These are phyloP conservation scores for Rhingia rostrata DNA, from an alignment of 2,888 invertebrate genomes.

Conservation along the genomic window DNA sequence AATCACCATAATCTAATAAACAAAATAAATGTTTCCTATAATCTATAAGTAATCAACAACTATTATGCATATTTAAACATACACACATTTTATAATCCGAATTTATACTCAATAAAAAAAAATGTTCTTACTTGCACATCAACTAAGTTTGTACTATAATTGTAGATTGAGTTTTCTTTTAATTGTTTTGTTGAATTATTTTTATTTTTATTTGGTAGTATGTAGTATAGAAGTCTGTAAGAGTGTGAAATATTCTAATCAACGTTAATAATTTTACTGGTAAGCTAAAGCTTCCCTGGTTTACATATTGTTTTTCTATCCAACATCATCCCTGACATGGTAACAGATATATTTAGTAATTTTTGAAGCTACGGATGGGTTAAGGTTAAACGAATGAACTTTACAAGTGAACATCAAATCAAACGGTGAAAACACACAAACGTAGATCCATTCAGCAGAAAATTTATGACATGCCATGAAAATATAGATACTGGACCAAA, in stretches of 20 bases:
- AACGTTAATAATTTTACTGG: not conserved
- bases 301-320: not conserved
- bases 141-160: constrained; percentile 54
- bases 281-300: constrained; percentile 9
- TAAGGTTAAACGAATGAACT: too few relatives aligned
- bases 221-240: constrained; percentile 2
- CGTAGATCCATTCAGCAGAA: too few relatives aligned
- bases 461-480: too few relatives aligned
- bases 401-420: not conserved
- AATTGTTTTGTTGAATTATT: constrained; percentile 7
- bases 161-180: constrained; percentile 28
- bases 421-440: not conserved
- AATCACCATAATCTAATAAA: constrained; percentile 7
- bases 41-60: constrained; percentile 35
- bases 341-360: too few relatives aligned
- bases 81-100: constrained; percentile 44
- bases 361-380: too few relatives aligned
- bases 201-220: constrained; percentile 22
- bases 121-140: constrained; percentile 40
- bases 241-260: not conserved
- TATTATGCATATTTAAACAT: constrained; percentile 23
- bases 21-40: constrained; percentile 48
- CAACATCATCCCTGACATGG: not conserved
- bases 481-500: constrained; percentile 4
- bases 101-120: constrained; percentile 60